A percentile compares a stretch with the other conserved stretches of the same genome.
phyloP scores from a whole-genome alignment of 2,888 invertebrate species.

The Miltochrista miniata region DNA sequence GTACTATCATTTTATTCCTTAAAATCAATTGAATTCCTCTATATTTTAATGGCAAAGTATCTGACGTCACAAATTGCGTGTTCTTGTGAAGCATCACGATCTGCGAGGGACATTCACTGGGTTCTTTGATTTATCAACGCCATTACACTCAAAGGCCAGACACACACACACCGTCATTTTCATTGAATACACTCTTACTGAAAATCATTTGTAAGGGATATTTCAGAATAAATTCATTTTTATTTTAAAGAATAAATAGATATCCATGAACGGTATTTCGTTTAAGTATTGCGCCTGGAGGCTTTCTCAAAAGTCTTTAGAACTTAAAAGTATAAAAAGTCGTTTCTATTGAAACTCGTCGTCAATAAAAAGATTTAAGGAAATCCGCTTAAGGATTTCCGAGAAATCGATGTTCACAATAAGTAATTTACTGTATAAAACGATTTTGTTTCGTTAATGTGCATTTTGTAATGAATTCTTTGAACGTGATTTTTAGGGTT shows the following conservation, averaged over 20 bases:
- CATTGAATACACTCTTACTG: conserved; percentile 1
- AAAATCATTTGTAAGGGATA: conserved; percentile 3
- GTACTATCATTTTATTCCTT: background rate
- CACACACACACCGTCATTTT: conserved; percentile 8
- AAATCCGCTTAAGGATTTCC: too few relatives aligned
- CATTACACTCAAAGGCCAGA: conserved; percentile 1
- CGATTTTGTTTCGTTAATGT: too few relatives aligned
- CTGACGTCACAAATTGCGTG: conserved; percentile 14
- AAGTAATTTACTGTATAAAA: too few relatives aligned
- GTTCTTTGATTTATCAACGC: conserved; percentile 10
- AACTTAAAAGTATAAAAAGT: background rate
- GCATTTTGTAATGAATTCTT: too few relatives aligned
- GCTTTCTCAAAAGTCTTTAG: too few relatives aligned
- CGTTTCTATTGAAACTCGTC: too few relatives aligned
- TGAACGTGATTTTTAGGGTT: too few relatives aligned
- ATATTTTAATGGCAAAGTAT: conserved; percentile 5
- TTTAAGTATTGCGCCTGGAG: too few relatives aligned
- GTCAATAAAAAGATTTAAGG: too few relatives aligned
- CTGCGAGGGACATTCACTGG: conserved; percentile 4
- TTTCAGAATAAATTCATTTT: background rate
- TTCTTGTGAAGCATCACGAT: conserved; percentile 1
- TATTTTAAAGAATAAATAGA: background rate
- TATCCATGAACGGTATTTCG: too few relatives aligned
- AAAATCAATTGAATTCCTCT: background rate
- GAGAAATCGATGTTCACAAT: too few relatives aligned